Evolutionary conservation across 1,140 invertebrate species (phyloP).

Genomic region (Drosophila chauvacae): DNA sequence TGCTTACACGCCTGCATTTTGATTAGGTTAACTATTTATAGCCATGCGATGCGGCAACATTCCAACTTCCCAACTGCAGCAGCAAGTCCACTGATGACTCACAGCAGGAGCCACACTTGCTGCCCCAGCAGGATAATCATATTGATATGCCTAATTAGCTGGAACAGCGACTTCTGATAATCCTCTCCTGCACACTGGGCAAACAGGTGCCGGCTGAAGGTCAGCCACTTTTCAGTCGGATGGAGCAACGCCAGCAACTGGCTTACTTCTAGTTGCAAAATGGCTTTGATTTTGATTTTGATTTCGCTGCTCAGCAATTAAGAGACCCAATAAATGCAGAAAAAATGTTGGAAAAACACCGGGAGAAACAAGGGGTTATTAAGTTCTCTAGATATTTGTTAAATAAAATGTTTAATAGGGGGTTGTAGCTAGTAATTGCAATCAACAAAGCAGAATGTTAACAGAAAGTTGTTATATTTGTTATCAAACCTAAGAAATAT

Average conservation of each 20-base stretch:
- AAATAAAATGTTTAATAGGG: neutral
- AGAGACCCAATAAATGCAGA: conserved; percentile 21
- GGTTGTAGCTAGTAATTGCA: neutral
- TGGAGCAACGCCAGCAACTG: conserved; percentile 3
- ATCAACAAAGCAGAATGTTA: neutral
- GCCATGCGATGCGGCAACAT: conserved; percentile 56
- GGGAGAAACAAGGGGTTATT: neutral
- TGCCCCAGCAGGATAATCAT: conserved; percentile 47
- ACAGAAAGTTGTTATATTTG: too few species aligned
- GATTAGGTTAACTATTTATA: conserved; percentile 81
- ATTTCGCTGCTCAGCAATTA: conserved; percentile 35
- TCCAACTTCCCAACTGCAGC: conserved; percentile 29
- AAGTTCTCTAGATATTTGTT: neutral
- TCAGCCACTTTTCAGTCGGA: conserved; percentile 56
- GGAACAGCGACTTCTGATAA: conserved; percentile 48
- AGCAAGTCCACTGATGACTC: conserved; percentile 26
- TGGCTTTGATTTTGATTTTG: conserved; percentile 23
- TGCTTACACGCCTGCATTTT: conserved; percentile 79
- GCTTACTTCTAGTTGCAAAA: conserved; percentile 19
- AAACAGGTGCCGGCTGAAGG: conserved; percentile 72
- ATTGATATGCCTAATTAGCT: conserved; percentile 72
- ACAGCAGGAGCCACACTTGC: conserved; percentile 32
- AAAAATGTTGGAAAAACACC: conserved; percentile 6
- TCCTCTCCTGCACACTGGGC: conserved; percentile 53
- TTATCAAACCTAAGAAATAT: neutral